These are phyloP conservation scores for Papilio machaon DNA, from an alignment of 1,140 invertebrate genomes.

Conservation along the genomic window DNA sequence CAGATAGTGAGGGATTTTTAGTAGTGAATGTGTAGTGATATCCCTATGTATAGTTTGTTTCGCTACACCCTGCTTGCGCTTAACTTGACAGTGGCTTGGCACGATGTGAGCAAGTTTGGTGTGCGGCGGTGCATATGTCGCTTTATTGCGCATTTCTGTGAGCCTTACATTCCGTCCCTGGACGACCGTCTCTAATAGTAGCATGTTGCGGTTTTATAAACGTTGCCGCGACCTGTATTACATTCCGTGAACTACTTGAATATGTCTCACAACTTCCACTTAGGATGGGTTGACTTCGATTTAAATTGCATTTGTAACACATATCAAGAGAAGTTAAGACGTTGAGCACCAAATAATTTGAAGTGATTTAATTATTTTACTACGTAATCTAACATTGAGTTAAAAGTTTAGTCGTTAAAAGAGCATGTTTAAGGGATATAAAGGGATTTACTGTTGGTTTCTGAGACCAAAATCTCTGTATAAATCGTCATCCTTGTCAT, in stretches of 20 bases:
- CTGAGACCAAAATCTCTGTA: too few relatives aligned
- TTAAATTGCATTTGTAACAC: slow-evolving; percentile 39
- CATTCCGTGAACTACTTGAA: slow-evolving; percentile 63
- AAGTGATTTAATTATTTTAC: neutral
- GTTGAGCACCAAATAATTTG: neutral
- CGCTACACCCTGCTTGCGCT: neutral
- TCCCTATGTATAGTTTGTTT: neutral
- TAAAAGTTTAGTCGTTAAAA: too few relatives aligned
- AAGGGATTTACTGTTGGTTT: too few relatives aligned
- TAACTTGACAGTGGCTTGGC: slow-evolving; percentile 8
- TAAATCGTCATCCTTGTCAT: too few relatives aligned
- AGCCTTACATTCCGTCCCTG: slow-evolving; percentile 64
- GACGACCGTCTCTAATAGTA: slow-evolving; percentile 62
- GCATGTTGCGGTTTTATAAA: slow-evolving; percentile 74
- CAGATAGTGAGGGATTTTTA: neutral
- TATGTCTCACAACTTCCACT: slow-evolving; percentile 19
- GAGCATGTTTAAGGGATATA: too few relatives aligned
- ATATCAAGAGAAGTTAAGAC: neutral
- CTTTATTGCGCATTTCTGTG: slow-evolving; percentile 69
- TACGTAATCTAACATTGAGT: too few relatives aligned
- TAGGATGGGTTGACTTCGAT: slow-evolving; percentile 40
- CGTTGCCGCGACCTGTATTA: slow-evolving; percentile 69
- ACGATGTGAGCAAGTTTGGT: slow-evolving; percentile 41
- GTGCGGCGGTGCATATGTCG: slow-evolving; percentile 60
- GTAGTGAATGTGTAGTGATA: neutral